Base-by-base conservation (phyloP, 2,888 invertebrate genomes). In the Argyra leucocephala region DNA sequence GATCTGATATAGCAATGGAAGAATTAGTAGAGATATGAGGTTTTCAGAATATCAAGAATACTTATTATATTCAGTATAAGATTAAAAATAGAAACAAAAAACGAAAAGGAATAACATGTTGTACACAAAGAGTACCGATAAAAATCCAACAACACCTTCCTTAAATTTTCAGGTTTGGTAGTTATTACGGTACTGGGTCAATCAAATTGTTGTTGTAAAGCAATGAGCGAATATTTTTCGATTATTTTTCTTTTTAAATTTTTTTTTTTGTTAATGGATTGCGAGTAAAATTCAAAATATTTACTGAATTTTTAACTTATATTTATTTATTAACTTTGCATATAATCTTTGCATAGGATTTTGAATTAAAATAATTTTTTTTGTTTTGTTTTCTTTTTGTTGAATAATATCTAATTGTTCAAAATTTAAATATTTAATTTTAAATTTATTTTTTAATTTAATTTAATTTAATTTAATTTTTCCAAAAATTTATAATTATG, bases 111-210 rank as follows among this genome's bases (percentile, higher is more conserved):
- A 26, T 15, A 37, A 37, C 5, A 18, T n/a, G 12, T 15, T 48
- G 9, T 48, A 48, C 12, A 48, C 18, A n/a, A 18, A 26, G 61
- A 61, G 61, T 31, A 61, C 61, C 61, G 61, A 61, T 61, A 61
- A 61, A 61, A 61, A 61, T 61, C 61, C 61, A 61, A 61, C 61
- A 61, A 61, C 22, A 22, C 58, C 58, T 22, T 22, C 22, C 22
- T 58, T 58, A 22, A 22, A 2, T 22, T 58, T 58, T 58, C 21
- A 21, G 57, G 57, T 21, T 31, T 31, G 10, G 18, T n/a, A 48
- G 2, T 18, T 18, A 15, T 48, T 9, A 5, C 15, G 48, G 48
- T 48, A 59, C 59, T 22, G 58, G 22, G 22, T 58, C 22, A 22
- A 22, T 58, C 7, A 23, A 9, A 23, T 24, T 61, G 61, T 61